Evolutionary conservation across 2,888 invertebrate genomes (phyloP), one percentile per base, ranked within the genome.

Genomic region (Masnerella sp.): DNA sequence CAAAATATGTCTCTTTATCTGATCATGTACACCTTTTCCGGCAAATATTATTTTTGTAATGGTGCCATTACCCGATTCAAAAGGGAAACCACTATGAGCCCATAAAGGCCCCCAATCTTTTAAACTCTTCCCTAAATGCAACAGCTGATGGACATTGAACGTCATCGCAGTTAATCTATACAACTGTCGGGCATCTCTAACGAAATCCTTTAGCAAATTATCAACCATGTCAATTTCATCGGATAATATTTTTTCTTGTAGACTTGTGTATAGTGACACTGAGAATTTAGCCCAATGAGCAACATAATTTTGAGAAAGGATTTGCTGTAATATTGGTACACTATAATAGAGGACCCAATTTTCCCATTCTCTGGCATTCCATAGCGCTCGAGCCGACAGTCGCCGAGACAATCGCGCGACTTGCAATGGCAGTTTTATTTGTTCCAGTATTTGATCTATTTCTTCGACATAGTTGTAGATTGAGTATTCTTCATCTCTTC

Each of bases 61-160:
- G 8, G 38, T 8, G 15, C 34, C 25, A 45, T 62, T 70, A 1
- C 49, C 47, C 30, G 51, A 32, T 15, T 70, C 67, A 28, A 67
- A 74, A 20, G n/a, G 9, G 28, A 74, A 74, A 5, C 59, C 54
- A 43, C 47, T 70, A 43, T 74, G 65, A 7, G 17, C 1, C 42
- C 43, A 62, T 8, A 62, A 17, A 15, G 74, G 74, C 8, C 65
- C 70, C 65, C 54, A 67, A 38, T 70, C 52, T 11, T 17, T 14
- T 17, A 74, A 70, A 51, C 56, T 61, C 36, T 56, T n/a, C 8
- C 30, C 36, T 28, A 71, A 43, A 58, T 74, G 74, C 15, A 52
- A 20, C 0, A 74, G 32, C 30, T 58, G 25, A 30, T 74, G 74
- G 9, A 74, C 22, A 49, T 70, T 74, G 12, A 34, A 74, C 1